phyloP scores from a whole-genome alignment of 2,797 vertebrate genomes.

The Todus mexicanus region DNA sequence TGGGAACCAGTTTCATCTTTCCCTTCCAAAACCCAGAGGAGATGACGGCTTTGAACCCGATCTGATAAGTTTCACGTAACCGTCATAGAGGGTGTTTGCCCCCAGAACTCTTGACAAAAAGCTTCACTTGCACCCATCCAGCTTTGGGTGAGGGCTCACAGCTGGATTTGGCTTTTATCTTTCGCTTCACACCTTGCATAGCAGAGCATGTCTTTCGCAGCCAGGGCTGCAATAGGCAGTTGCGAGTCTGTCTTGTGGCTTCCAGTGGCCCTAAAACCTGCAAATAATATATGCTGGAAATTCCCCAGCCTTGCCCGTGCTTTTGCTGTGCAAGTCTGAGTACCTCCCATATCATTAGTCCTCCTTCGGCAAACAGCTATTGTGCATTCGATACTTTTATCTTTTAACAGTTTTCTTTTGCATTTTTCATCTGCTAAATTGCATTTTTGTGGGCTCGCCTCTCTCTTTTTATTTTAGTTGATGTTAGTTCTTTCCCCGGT shows the following conservation, averaged over 20 bases:
- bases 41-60: neutral
- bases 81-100: accelerated
- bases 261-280: neutral
- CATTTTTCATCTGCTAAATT: constrained; percentile 41
- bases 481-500: neutral
- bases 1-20: neutral
- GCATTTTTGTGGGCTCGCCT: constrained; percentile 58
- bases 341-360: neutral
- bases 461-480: neutral
- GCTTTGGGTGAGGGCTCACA: neutral
- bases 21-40: neutral
- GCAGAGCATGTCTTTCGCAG: neutral
- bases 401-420: constrained; percentile 9
- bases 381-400: constrained; percentile 27
- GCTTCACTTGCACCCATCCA: neutral
- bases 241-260: constrained; percentile 1
- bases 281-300: neutral
- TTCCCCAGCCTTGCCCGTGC: neutral
- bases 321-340: neutral
- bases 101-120: neutral
- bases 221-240: neutral
- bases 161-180: neutral
- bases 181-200: neutral
- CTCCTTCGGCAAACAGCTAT: constrained; percentile 18
- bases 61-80: neutral